Conservation (phyloP, 2,888 invertebrate genomes). For the Globia sparganii region DNA sequence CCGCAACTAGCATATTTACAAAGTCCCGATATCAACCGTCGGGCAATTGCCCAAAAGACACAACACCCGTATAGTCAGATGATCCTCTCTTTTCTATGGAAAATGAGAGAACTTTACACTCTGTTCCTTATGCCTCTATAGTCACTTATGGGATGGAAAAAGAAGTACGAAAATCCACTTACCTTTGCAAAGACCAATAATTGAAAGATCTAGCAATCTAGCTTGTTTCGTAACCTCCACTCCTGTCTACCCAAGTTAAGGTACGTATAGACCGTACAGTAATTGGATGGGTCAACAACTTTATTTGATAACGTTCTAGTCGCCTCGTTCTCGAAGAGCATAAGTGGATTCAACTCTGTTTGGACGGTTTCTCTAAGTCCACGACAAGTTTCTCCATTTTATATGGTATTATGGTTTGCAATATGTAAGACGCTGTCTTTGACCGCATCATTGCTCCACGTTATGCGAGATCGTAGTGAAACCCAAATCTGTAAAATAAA, state of each 20-base stretch:
- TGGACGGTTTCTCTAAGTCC: conserved; percentile 23
- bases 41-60: too few relatives aligned
- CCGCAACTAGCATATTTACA: background rate
- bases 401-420: conserved; percentile 30
- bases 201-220: background rate
- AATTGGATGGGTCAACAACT: conserved; percentile 58
- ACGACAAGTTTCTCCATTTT: conserved; percentile 7
- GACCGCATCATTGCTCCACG: conserved; percentile 1
- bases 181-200: background rate
- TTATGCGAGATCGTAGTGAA: background rate
- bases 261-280: conserved; percentile 31
- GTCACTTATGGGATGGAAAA: too few relatives aligned
- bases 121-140: too few relatives aligned
- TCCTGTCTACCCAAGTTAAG: conserved; percentile 32
- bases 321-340: conserved; percentile 24
- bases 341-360: conserved; percentile 52
- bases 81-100: background rate
- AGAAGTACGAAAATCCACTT: background rate
- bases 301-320: conserved; percentile 53
- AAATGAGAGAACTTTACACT: too few relatives aligned
- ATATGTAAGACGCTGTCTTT: conserved; percentile 18
- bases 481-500: background rate
- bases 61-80: too few relatives aligned
- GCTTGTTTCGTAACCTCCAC: conserved; percentile 4
- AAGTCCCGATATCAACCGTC: too few relatives aligned